Evolutionary conservation across 2,113 vertebrate species (phyloP).

Genomic region (Corydoras maculifer): DNA sequence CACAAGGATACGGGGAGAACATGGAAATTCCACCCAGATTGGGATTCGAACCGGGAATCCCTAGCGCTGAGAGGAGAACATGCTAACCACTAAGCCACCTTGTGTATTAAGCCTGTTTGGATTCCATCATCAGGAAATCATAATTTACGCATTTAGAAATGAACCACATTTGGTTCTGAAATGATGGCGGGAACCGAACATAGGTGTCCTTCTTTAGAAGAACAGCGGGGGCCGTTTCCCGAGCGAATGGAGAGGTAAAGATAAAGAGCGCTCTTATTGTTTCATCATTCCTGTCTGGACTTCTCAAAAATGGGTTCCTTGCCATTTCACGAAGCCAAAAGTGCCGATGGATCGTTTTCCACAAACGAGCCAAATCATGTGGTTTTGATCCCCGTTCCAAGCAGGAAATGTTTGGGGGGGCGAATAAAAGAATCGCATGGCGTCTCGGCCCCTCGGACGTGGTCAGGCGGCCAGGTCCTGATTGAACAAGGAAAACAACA

Average conservation of each 20-base stretch:
- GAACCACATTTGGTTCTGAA: background rate
- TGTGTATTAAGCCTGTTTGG: background rate
- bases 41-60: too few species aligned
- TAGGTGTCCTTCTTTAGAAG: background rate
- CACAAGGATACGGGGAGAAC: too few species aligned
- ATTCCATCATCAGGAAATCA: background rate
- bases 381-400: constrained; percentile 30
- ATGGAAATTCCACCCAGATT: too few species aligned
- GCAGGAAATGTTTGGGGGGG: constrained; percentile 46
- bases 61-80: too few species aligned
- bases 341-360: constrained; percentile 29
- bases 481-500: constrained; percentile 41
- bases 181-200: background rate
- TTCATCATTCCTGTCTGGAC: constrained; percentile 25
- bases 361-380: constrained; percentile 39
- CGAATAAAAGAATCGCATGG: constrained; percentile 44
- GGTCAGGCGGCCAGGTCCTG: constrained; percentile 25
- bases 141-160: too few species aligned
- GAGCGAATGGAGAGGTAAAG: constrained; percentile 6
- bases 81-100: too few species aligned
- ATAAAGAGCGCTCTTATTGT: constrained; percentile 11
- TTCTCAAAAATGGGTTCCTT: constrained; percentile 30
- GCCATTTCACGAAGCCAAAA: constrained; percentile 23
- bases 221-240: background rate
- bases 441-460: constrained; percentile 26